Base-by-base conservation (phyloP, 2,113 vertebrate genomes). In the Bubo bubo region DNA sequence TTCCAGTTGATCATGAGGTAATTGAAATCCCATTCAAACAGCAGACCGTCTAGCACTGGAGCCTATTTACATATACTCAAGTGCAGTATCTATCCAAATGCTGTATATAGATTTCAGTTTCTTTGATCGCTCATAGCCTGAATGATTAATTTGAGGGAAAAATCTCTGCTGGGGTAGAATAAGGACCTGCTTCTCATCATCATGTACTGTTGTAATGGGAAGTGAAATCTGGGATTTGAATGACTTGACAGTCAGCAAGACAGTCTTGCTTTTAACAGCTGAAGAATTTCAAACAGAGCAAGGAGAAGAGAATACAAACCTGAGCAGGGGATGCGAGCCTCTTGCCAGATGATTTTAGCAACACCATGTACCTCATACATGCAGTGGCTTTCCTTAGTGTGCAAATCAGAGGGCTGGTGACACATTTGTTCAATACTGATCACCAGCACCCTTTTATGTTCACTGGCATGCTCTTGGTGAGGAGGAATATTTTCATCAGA, bases 121-220 rank as follows among this genome's bases (percentile, higher is more conserved):
- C 52, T 91, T 62, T 85, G 93, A 88, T 73, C 86, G 60, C 74
- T 95, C 11, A 43, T 45, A 60, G 81, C 2, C 4, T 73, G 62
- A 92, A 84, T 93, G 92, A 75, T 85, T 92, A 92, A 94, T 93
- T 88, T 92, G 87, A 96, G 52, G 72, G 66, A 37, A 71, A 71
- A 68, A 84, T n/a, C 58, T 94, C 79, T 72, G 63, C 52, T 92
- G 64, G 58, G 56, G 14, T 95, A 55, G 62, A 95, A 89, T 58
- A 87, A 91, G 77, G 79, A 83, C 71, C 80, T 90, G 79, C 52
- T 96, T 92, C 64, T 79, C 84, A 68, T 89, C 68, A 60, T 59
- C 1, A 2, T 52, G 20, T 72, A 47, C 58, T 63, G 39, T 89
- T 96, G 88, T 92, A 96, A 93, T 41, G 43, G 66, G n/a, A 81